These are phyloP conservation scores for Pangasius larnaudii DNA, from an alignment of 2,797 vertebrate genomes.

Conservation along the genomic window DNA sequence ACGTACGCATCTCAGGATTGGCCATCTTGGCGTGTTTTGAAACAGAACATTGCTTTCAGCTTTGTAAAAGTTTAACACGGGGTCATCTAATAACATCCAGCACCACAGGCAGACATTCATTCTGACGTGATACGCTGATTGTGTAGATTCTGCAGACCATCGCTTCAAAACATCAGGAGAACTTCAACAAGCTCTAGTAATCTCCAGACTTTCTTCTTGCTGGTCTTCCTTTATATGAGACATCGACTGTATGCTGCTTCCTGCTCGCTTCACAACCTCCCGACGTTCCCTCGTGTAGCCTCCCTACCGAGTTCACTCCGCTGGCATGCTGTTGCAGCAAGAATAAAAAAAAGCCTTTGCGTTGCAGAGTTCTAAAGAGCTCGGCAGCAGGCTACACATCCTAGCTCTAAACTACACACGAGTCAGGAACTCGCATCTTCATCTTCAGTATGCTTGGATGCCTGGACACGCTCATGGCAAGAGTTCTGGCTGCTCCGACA, in stretches of 20 bases:
- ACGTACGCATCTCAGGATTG: background rate
- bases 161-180: background rate
- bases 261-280: background rate
- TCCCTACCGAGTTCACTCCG: background rate
- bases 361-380: background rate
- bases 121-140: background rate
- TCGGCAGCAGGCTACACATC: background rate
- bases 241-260: background rate
- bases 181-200: background rate
- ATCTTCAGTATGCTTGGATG: background rate
- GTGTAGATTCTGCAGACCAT: background rate
- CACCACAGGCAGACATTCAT: background rate
- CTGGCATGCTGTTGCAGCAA: background rate
- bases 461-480: background rate
- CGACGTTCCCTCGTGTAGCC: background rate
- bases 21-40: background rate
- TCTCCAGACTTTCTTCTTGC: background rate
- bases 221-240: background rate
- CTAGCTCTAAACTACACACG: background rate
- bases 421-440: background rate
- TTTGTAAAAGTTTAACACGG: background rate
- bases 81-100: background rate
- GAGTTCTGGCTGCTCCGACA: background rate
- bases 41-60: background rate
- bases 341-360: constrained; percentile 5